Evolutionary conservation across 2,888 invertebrate species (phyloP).

Genomic region (Marasmarcha lunaedactyla): DNA sequence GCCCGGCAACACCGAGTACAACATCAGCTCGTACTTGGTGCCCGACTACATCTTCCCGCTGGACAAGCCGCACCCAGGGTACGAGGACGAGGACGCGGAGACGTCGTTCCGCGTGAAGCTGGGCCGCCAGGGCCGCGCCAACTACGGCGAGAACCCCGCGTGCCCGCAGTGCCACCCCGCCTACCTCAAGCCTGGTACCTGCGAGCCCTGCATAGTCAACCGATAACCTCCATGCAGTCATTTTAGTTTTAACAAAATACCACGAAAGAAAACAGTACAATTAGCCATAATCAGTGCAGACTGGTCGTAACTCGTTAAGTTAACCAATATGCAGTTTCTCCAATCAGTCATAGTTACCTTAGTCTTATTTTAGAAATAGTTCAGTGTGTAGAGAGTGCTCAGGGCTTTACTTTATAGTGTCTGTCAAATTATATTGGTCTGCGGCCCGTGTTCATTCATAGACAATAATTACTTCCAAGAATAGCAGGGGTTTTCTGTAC

Average conservation of each 20-base stretch:
- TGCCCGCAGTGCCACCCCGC: constrained; percentile 76
- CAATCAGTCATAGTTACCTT: too few relatives aligned
- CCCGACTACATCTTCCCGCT: constrained; percentile 73
- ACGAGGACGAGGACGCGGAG: constrained; percentile 62
- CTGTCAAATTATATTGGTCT: too few relatives aligned
- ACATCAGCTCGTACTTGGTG: constrained; percentile 71
- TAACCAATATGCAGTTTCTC: too few relatives aligned
- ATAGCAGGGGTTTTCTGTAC: too few relatives aligned
- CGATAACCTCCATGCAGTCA: constrained; percentile 32
- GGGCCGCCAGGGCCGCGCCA: constrained; percentile 45
- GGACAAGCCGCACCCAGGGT: constrained; percentile 71
- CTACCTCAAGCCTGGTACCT: constrained; percentile 72
- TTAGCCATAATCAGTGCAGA: too few relatives aligned
- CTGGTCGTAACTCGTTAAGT: too few relatives aligned
- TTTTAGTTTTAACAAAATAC: neutral
- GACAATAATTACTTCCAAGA: too few relatives aligned
- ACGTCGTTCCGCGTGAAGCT: constrained; percentile 73
- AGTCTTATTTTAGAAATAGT: too few relatives aligned
- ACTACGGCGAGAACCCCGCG: constrained; percentile 70
- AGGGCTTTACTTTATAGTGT: too few relatives aligned
- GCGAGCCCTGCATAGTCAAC: constrained; percentile 73
- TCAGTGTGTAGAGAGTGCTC: too few relatives aligned
- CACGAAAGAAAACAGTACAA: too few relatives aligned
- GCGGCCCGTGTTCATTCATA: too few relatives aligned
- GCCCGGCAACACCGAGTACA: constrained; percentile 56